A percentile compares a stretch with the other conserved stretches of the same genome.
Conservation (phyloP, 2,888 invertebrate genomes). For the Cancer borealis region DNA sequence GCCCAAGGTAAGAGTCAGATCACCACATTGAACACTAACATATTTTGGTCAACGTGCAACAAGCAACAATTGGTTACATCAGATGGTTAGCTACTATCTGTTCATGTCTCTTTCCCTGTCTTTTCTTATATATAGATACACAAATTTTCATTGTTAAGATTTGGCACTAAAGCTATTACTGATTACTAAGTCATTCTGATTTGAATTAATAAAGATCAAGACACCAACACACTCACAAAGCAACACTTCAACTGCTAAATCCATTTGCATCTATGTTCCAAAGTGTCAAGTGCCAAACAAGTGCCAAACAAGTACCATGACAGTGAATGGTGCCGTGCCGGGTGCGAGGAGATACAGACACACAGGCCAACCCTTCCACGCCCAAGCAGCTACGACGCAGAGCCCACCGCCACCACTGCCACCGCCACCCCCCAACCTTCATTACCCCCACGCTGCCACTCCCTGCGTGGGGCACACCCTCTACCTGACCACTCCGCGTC, state of each 20-base stretch:
- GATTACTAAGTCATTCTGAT: not conserved
- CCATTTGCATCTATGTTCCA: not conserved
- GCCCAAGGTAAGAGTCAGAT: not conserved
- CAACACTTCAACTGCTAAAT: not conserved
- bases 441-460: slow-evolving; percentile 23
- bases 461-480: slow-evolving; percentile 30
- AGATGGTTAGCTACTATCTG: not conserved
- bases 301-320: not conserved
- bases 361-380: not conserved
- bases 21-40: not conserved
- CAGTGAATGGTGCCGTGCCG: not conserved
- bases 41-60: not conserved
- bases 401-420: not conserved
- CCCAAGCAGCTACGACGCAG: slow-evolving; percentile 34
- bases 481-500: not conserved
- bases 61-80: not conserved
- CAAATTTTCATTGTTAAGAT: not conserved
- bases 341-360: not conserved
- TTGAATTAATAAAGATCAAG: not conserved
- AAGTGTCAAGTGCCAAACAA: slow-evolving; percentile 5
- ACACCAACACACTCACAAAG: not conserved
- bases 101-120: not conserved
- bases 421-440: not conserved
- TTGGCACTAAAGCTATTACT: not conserved
- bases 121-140: not conserved